Percentiles rank a stretch among this genome's conserved stretches.
These are phyloP conservation scores for Mesocricetus auratus DNA, from an alignment of 2,113 vertebrate genomes.

Conservation along the genomic window DNA sequence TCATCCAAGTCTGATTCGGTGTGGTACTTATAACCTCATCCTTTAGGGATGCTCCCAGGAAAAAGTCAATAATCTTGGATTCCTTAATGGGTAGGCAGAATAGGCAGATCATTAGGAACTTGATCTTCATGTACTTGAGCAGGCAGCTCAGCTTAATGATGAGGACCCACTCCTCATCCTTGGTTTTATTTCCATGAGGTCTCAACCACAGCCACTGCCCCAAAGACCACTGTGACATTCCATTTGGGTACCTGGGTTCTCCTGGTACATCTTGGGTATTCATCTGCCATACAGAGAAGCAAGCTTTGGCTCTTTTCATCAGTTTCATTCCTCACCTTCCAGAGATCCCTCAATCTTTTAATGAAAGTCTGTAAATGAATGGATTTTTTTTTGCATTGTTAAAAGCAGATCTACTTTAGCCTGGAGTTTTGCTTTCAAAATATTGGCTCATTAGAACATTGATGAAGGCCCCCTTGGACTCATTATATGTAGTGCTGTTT, in stretches of 20 bases:
- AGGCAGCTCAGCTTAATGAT: not conserved
- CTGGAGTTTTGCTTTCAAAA: conserved; percentile 57
- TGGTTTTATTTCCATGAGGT: not conserved
- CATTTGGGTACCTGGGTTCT: not conserved
- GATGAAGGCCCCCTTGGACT: conserved; percentile 12
- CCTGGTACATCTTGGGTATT: too few relatives aligned
- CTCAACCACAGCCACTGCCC: not conserved
- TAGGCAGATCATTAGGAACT: too few relatives aligned
- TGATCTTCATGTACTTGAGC: not conserved
- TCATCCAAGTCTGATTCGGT: not conserved
- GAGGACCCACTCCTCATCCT: not conserved
- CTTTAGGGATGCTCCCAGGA: not conserved
- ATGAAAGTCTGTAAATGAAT: not conserved
- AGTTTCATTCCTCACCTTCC: not conserved
- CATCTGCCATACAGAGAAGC: not conserved
- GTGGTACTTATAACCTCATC: not conserved
- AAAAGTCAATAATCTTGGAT: not conserved
- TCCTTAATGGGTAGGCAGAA: not conserved
- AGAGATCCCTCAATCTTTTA: not conserved
- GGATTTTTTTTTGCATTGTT: conserved; percentile 34
- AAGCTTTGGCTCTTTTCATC: not conserved
- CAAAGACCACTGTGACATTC: not conserved
- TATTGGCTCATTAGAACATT: conserved; percentile 25
- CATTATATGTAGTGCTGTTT: conserved; percentile 40
- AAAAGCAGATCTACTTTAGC: conserved; percentile 5